Evolutionary conservation across 2,888 invertebrate genomes (phyloP).

Genomic region (Alloscopus bannaensis): DNA sequence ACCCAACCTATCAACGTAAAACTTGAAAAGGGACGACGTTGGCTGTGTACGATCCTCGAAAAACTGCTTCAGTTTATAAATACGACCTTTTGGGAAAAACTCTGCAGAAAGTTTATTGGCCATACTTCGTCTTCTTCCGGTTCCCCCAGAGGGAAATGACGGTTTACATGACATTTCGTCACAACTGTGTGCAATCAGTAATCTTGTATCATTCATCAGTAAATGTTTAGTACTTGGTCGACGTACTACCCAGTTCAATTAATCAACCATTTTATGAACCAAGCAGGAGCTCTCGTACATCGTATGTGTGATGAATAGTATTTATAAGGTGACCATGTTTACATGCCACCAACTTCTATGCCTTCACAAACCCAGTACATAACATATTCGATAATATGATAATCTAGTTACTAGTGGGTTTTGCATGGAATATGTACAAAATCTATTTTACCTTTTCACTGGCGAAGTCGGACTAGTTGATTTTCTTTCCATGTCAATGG

Average conservation of each 20-base stretch:
- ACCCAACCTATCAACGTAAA: constrained; percentile 72
- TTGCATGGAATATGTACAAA: too few relatives aligned
- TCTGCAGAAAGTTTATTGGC: constrained; percentile 73
- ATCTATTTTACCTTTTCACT: constrained; percentile 70
- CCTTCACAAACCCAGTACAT: too few relatives aligned
- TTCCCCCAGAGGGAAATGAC: constrained; percentile 65
- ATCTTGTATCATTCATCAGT: too few relatives aligned
- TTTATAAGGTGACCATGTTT: too few relatives aligned
- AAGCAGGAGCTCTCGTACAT: too few relatives aligned
- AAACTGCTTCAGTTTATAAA: constrained; percentile 72
- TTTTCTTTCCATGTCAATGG: constrained; percentile 73
- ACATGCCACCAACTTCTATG: too few relatives aligned
- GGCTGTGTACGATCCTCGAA: constrained; percentile 74
- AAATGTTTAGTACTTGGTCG: too few relatives aligned
- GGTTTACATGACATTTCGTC: constrained; percentile 66
- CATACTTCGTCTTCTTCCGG: constrained; percentile 72
- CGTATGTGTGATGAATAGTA: too few relatives aligned
- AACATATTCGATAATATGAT: too few relatives aligned
- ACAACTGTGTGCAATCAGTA: constrained; percentile 54
- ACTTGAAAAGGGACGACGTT: constrained; percentile 71
- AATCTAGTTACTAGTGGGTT: too few relatives aligned
- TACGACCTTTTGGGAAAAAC: constrained; percentile 73
- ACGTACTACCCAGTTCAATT: too few relatives aligned
- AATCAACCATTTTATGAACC: too few relatives aligned
- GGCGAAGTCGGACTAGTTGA: constrained; percentile 72